phyloP scores from a whole-genome alignment of 2,888 invertebrate genomes.

The Lumbricus terrestris region DNA sequence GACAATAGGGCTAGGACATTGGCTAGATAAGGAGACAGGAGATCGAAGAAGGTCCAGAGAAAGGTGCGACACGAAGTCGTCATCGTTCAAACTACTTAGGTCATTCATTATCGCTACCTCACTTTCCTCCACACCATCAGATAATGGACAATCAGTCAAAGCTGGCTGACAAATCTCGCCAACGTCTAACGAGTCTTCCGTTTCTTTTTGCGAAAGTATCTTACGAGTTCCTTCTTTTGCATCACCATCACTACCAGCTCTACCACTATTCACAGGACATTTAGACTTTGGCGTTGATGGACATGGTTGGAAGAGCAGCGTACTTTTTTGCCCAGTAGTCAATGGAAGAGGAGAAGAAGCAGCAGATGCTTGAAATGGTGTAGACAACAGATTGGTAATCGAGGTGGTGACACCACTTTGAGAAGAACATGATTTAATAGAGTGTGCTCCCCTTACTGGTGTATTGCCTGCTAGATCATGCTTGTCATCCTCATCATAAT shows the following conservation, averaged over 20 bases:
- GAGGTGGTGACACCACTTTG: not conserved
- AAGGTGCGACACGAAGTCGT: not conserved
- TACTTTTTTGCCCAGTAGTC: not conserved
- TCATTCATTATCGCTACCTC: not conserved
- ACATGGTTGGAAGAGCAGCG: not conserved
- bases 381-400: not conserved
- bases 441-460: not conserved
- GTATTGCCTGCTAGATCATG: not conserved
- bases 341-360: not conserved
- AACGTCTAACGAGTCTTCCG: not conserved
- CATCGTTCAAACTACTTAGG: not conserved
- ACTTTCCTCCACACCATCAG: not conserved
- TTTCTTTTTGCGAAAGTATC: not conserved
- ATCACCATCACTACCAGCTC: not conserved
- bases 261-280: not conserved
- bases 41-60: not conserved
- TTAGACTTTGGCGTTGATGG: not conserved
- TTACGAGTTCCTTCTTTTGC: not conserved
- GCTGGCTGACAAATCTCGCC: not conserved
- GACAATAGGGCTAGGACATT: not conserved
- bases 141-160: not conserved
- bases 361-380: not conserved
- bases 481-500: constrained; percentile 6
- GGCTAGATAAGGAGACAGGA: not conserved
- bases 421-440: not conserved